These are phyloP conservation scores for Volucella inflata DNA, from an alignment of 2,888 invertebrate genomes.

Conservation along the genomic window DNA sequence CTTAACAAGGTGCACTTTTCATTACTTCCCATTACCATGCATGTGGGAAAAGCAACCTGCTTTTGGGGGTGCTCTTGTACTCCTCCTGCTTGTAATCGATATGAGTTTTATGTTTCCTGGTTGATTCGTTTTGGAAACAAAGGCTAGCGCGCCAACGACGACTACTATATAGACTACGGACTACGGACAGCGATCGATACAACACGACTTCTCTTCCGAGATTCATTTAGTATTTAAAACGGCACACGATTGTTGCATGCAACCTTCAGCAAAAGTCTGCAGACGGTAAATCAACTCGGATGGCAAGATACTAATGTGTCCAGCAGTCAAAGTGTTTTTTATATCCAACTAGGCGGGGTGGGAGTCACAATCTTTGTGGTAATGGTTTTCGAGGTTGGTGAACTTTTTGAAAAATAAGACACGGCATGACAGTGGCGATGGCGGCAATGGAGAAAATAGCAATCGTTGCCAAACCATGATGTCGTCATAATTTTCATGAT, in stretches of 20 bases:
- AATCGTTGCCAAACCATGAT: constrained; percentile 12
- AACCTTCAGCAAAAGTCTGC: constrained; percentile 39
- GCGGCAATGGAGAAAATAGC: constrained; percentile 10
- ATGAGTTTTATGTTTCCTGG: constrained; percentile 45
- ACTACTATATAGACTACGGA: too few relatives aligned
- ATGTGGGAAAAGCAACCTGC: constrained; percentile 34
- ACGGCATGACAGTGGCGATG: background rate
- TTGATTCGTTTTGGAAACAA: constrained; percentile 59
- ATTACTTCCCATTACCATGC: constrained; percentile 26
- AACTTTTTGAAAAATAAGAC: constrained; percentile 23
- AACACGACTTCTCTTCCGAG: constrained; percentile 32
- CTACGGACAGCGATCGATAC: constrained; percentile 14
- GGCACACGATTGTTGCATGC: constrained; percentile 69
- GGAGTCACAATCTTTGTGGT: background rate
- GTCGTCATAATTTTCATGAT: constrained; percentile 56
- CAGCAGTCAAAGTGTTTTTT: background rate
- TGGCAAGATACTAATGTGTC: constrained; percentile 51
- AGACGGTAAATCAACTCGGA: constrained; percentile 66
- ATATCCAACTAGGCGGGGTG: background rate
- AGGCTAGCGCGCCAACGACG: constrained; percentile 4
- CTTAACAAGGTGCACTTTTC: constrained; percentile 55
- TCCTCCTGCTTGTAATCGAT: constrained; percentile 59
- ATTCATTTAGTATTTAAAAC: constrained; percentile 67
- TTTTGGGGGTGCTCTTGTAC: background rate
- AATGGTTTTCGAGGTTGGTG: constrained; percentile 44